A percentile compares a stretch with the other conserved stretches of the same genome.
Evolutionary conservation across 2,113 vertebrate genomes (phyloP).

Genomic region (Amia ocellicauda): DNA sequence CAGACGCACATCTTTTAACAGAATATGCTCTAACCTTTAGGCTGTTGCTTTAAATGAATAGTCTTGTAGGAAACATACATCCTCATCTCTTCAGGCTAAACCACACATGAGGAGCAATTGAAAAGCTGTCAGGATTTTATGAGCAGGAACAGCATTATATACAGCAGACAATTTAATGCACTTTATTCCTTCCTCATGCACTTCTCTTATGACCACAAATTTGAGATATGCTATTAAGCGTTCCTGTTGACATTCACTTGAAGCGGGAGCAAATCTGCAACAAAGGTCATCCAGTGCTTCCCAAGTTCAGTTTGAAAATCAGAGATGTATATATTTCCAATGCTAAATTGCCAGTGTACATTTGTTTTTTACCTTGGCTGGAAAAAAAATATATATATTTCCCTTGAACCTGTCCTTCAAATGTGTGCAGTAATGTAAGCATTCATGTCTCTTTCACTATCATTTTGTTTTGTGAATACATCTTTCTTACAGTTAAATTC

Average conservation of each 20-base stretch:
- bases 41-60: background rate
- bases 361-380: no score
- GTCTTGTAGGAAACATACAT: background rate
- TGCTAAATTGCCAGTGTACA: no score
- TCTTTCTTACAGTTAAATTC: no score
- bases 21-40: background rate
- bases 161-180: conserved; percentile 1
- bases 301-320: background rate
- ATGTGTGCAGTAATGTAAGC: no score
- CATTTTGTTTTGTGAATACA: no score
- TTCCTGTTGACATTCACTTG: conserved; percentile 2
- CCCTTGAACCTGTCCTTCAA: no score
- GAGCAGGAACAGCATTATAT: background rate
- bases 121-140: conserved; percentile 8
- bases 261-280: background rate
- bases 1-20: background rate
- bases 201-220: conserved; percentile 10
- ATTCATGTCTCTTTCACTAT: no score
- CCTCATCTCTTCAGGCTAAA: background rate
- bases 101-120: background rate
- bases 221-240: background rate
- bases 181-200: conserved; percentile 4
- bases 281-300: background rate
- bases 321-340: no score
- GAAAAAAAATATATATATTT: no score